A percentile compares a stretch with the other conserved stretches of the same genome.
Conservation (phyloP, 2,113 vertebrate species). For the Halcyon senegalensis region DNA sequence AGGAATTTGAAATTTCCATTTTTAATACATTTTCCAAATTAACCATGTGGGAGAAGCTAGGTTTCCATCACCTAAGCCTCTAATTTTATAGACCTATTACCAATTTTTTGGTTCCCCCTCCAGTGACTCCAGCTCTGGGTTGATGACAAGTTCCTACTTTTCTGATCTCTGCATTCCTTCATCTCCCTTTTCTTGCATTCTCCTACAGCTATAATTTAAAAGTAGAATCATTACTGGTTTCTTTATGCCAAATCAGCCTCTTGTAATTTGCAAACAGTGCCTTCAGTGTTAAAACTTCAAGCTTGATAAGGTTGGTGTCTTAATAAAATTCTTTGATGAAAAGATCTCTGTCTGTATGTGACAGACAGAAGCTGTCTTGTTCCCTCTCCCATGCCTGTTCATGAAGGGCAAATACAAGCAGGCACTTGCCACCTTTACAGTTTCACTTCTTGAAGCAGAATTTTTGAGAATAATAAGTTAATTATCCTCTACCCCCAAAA, state of each 20-base stretch:
- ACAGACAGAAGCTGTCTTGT: not conserved
- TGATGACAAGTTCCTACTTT: not conserved
- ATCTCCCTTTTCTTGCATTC: not conserved
- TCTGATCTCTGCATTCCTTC: not conserved
- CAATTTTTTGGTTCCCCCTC: not conserved
- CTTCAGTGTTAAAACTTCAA: not conserved
- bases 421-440: not conserved
- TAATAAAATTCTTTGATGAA: not conserved
- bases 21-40: not conserved
- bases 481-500: not conserved
- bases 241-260: not conserved
- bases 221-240: not conserved
- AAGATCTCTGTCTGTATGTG: not conserved
- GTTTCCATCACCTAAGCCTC: not conserved
- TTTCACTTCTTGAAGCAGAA: constrained; percentile 4
- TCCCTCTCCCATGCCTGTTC: not conserved
- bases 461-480: not conserved
- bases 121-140: not conserved
- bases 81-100: not conserved
- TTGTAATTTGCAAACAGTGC: not conserved
- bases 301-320: not conserved
- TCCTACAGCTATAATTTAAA: not conserved
- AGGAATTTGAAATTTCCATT: not conserved
- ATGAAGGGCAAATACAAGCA: not conserved
- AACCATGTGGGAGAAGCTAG: not conserved